These are phyloP conservation scores for Schizothorax lantsangensis DNA, from an alignment of 2,797 vertebrate species.

Conservation along the genomic window DNA sequence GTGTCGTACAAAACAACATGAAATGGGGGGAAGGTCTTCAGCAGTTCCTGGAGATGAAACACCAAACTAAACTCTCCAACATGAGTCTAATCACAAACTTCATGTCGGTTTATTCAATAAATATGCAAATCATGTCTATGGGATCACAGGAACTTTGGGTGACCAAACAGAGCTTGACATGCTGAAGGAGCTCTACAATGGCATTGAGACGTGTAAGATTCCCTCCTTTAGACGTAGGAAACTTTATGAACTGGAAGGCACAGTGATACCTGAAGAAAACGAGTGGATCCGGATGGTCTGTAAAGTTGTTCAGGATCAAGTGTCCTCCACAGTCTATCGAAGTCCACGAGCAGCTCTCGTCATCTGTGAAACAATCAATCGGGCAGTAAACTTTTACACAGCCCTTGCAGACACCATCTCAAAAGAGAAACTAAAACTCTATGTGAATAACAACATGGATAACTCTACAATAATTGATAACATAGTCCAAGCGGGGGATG, in stretches of 20 bases:
- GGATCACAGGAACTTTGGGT: slow-evolving; percentile 75
- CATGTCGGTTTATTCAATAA: slow-evolving; percentile 71
- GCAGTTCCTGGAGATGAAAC: slow-evolving; percentile 78
- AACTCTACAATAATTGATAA: slow-evolving; percentile 49
- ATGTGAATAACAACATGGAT: slow-evolving; percentile 71
- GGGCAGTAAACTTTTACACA: slow-evolving; percentile 50
- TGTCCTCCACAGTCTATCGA: slow-evolving; percentile 32
- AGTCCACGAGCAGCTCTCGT: slow-evolving; percentile 65
- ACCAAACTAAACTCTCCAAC: slow-evolving; percentile 66
- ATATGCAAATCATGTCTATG: slow-evolving; percentile 70
- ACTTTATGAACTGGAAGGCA: slow-evolving; percentile 70
- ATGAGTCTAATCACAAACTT: slow-evolving; percentile 75
- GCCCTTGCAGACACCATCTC: slow-evolving; percentile 12
- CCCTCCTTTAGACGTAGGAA: slow-evolving; percentile 72
- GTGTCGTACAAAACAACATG: slow-evolving; percentile 70
- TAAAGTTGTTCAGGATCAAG: slow-evolving; percentile 53
- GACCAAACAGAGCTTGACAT: slow-evolving; percentile 65
- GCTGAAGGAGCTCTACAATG: slow-evolving; percentile 66
- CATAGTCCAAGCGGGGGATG: slow-evolving; percentile 41
- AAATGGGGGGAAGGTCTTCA: slow-evolving; percentile 72
- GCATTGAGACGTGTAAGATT: slow-evolving; percentile 68
- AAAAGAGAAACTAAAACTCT: slow-evolving; percentile 49
- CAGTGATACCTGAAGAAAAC: slow-evolving; percentile 39
- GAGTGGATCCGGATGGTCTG: slow-evolving; percentile 68
- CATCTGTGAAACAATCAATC: slow-evolving; percentile 74